Conservation (phyloP, 2,113 vertebrate species). For the Crocuta crocuta region DNA sequence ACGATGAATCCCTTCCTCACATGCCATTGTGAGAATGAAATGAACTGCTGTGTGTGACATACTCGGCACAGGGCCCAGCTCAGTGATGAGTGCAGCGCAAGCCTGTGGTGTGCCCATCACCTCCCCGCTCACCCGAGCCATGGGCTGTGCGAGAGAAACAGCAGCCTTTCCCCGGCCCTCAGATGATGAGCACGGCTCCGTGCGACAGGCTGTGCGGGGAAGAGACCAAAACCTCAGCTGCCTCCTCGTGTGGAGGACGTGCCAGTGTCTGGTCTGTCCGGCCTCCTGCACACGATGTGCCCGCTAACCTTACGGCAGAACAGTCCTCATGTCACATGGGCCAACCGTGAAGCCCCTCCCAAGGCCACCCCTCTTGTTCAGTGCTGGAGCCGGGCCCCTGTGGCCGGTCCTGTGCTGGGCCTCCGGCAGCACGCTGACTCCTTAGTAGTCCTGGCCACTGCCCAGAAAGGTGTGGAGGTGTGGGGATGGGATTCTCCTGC, state of each 20-base stretch:
- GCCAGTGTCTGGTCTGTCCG: neutral
- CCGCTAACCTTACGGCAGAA: neutral
- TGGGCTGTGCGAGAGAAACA: neutral
- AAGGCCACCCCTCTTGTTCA: neutral
- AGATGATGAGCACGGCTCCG: neutral
- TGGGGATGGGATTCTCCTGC: neutral
- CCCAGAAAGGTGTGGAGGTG: neutral
- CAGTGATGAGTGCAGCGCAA: neutral
- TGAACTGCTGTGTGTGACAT: neutral
- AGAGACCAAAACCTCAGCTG: neutral
- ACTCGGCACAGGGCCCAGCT: neutral
- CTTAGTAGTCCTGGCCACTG: no score
- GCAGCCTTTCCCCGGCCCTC: neutral
- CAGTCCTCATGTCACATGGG: neutral
- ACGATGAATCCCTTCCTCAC: neutral
- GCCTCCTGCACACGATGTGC: neutral
- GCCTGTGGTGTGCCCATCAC: neutral
- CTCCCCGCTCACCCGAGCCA: neutral
- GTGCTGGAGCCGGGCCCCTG: neutral
- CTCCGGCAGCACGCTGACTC: neutral
- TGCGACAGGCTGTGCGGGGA: neutral
- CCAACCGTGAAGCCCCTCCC: neutral
- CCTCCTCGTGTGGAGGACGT: neutral
- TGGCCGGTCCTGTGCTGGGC: neutral
- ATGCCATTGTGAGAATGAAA: neutral